phyloP scores from a whole-genome alignment of 2,888 invertebrate genomes.

The Heteromurus nitidus region DNA sequence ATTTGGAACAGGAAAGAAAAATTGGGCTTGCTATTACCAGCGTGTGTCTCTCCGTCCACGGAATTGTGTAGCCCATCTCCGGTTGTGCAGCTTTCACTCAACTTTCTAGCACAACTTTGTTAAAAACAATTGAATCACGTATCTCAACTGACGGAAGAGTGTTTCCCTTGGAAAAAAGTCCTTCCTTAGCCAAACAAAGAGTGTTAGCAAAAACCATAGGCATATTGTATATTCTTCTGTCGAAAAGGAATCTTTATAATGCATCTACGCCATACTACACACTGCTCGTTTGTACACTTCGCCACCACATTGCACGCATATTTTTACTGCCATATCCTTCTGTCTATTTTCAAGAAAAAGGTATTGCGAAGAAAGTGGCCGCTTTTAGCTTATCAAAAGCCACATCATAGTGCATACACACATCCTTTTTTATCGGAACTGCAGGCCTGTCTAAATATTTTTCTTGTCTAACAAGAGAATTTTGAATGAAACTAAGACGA shows the following conservation, averaged over 20 bases:
- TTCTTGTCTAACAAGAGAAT: slow-evolving; percentile 27
- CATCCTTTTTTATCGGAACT: slow-evolving; percentile 22
- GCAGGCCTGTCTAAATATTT: slow-evolving; percentile 37
- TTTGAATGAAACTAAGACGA: too few relatives aligned
- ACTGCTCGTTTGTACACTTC: too few relatives aligned
- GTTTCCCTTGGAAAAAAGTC: slow-evolving; percentile 17
- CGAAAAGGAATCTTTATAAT: neutral
- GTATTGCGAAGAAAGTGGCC: neutral
- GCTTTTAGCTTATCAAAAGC: slow-evolving; percentile 18
- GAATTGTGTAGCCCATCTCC: neutral
- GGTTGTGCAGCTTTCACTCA: neutral
- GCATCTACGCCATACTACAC: neutral
- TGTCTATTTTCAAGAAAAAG: neutral
- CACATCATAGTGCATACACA: neutral
- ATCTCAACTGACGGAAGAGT: slow-evolving; percentile 33
- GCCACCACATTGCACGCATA: too few relatives aligned
- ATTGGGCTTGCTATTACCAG: neutral
- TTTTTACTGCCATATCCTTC: neutral
- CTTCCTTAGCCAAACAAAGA: slow-evolving; percentile 37
- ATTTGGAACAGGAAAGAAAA: neutral
- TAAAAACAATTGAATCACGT: slow-evolving; percentile 55
- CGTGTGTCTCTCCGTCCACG: neutral
- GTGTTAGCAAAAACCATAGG: slow-evolving; percentile 8
- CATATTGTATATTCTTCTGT: neutral
- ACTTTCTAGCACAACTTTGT: slow-evolving; percentile 8